These are phyloP conservation scores for Odontamblyopus rebecca DNA, from an alignment of 2,797 vertebrate species.

Conservation along the genomic window DNA sequence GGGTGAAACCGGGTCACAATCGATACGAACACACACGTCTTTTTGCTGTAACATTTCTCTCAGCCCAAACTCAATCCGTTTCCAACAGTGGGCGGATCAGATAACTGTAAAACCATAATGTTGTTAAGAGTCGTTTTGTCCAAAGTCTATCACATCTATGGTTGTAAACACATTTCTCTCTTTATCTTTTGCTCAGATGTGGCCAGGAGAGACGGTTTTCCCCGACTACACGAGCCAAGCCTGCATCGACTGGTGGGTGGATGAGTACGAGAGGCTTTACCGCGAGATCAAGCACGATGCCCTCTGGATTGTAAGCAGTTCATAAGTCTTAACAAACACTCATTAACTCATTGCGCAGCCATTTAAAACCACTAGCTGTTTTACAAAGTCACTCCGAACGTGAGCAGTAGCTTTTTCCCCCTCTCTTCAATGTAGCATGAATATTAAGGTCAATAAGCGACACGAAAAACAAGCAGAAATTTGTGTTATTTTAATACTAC, in stretches of 20 bases:
- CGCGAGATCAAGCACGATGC: slow-evolving; percentile 83
- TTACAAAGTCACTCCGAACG: neutral
- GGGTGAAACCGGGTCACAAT: slow-evolving; percentile 2
- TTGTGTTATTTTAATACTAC: slow-evolving; percentile 25
- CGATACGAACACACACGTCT: neutral
- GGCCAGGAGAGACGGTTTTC: slow-evolving; percentile 91
- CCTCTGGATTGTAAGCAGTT: slow-evolving; percentile 93
- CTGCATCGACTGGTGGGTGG: slow-evolving; percentile 86
- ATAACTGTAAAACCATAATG: slow-evolving; percentile 9
- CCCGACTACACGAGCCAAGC: slow-evolving; percentile 88
- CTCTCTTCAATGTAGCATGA: slow-evolving; percentile 7
- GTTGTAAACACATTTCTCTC: slow-evolving; percentile 8
- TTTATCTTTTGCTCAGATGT: slow-evolving; percentile 79
- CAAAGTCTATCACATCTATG: slow-evolving; percentile 1
- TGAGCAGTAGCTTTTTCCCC: neutral
- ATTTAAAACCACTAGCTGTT: neutral
- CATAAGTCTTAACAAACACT: slow-evolving; percentile 7
- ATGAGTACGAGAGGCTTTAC: slow-evolving; percentile 83
- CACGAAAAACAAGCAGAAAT: slow-evolving; percentile 18
- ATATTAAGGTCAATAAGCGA: slow-evolving; percentile 19
- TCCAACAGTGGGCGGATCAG: slow-evolving; percentile 7
- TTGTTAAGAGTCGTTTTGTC: slow-evolving; percentile 13
- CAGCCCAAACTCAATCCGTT: slow-evolving; percentile 8
- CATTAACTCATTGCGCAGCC: slow-evolving; percentile 12
- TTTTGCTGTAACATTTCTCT: neutral